A percentile compares a stretch with the other conserved stretches of the same genome.
Conservation (phyloP, 2,888 invertebrate genomes). For the Tetanocera ferruginea region DNA sequence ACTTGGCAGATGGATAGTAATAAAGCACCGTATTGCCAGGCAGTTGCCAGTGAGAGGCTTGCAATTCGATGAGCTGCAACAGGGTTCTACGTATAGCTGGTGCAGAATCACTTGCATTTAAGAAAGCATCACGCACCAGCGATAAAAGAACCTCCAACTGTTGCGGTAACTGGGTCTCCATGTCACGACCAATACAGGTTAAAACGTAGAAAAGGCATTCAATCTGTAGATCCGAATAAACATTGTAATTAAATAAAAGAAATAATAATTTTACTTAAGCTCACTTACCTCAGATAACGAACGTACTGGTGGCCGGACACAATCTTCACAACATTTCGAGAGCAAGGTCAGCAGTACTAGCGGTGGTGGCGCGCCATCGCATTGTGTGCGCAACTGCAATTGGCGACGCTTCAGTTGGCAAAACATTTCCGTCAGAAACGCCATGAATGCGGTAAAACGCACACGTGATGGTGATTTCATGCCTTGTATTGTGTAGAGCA, state of each 20-base stretch:
- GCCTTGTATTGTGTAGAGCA: constrained; percentile 68
- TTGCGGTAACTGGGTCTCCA: constrained; percentile 85
- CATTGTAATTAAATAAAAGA: background rate
- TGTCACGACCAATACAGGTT: constrained; percentile 88
- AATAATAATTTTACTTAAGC: background rate
- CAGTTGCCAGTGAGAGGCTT: constrained; percentile 92
- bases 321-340: constrained; percentile 91
- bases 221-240: constrained; percentile 74
- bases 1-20: constrained; percentile 81
- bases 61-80: constrained; percentile 89
- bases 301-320: constrained; percentile 85
- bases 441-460: constrained; percentile 86
- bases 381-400: constrained; percentile 73
- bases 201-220: constrained; percentile 91
- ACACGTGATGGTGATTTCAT: constrained; percentile 75
- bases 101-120: constrained; percentile 79
- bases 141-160: constrained; percentile 85
- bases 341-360: constrained; percentile 85
- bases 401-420: constrained; percentile 83
- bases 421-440: constrained; percentile 91
- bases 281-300: constrained; percentile 80
- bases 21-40: constrained; percentile 91
- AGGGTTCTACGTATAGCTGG: constrained; percentile 86
- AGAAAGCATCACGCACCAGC: constrained; percentile 87
- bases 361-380: constrained; percentile 77